Percentiles rank a stretch among this genome's conserved stretches.
Conservation (phyloP, 2,888 invertebrate species). For the Cephus sareptanus region DNA sequence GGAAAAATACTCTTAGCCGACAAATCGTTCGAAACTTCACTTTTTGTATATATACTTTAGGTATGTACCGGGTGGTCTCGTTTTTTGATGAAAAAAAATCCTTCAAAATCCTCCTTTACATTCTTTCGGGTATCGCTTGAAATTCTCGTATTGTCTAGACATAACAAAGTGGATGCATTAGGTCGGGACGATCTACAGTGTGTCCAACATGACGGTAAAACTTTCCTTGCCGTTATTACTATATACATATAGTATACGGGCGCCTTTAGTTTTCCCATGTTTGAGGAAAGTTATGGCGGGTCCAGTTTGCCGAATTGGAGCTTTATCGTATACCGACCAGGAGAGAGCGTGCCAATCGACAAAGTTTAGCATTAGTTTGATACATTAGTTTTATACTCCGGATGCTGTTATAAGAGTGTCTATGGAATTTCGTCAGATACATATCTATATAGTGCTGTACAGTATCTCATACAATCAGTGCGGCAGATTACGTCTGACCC, state of each 20-base stretch:
- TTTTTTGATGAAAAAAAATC: neutral
- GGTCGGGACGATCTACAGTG: neutral
- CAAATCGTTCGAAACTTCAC: neutral
- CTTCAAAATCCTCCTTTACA: neutral
- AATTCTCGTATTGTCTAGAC: neutral
- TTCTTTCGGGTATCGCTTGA: neutral
- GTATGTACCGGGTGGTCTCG: neutral
- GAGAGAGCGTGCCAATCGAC: conserved; percentile 5
- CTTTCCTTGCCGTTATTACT: too few species aligned
- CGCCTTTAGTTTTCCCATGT: too few species aligned
- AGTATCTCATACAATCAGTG: too few species aligned
- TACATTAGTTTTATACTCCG: conserved; percentile 19
- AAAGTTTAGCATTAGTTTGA: conserved; percentile 27
- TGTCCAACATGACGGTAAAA: neutral
- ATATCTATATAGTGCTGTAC: too few species aligned
- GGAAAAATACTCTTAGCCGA: neutral
- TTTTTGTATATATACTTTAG: neutral
- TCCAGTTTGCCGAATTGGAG: too few species aligned
- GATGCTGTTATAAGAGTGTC: too few species aligned
- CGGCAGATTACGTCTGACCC: too few species aligned
- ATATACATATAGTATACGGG: too few species aligned
- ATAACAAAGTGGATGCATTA: neutral
- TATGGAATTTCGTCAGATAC: too few species aligned
- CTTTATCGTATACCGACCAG: neutral
- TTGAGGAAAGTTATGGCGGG: too few species aligned